Conservation (phyloP, 2,797 vertebrate genomes). For the Phataginus tricuspis region DNA sequence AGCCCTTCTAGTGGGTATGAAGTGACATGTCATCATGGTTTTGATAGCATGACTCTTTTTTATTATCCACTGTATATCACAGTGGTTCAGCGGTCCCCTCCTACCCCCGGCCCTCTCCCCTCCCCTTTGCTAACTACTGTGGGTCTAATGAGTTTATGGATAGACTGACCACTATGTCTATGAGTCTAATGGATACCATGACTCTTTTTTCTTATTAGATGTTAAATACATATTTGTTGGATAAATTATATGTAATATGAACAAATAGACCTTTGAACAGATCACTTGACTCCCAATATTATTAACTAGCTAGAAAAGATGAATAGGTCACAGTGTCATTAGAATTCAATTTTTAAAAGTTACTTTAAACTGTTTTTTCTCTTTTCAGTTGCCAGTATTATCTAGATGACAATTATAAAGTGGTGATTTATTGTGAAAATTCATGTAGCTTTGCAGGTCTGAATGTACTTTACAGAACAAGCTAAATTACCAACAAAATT, state of each 20-base stretch:
- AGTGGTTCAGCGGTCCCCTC: too few species aligned
- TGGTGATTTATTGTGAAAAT: neutral
- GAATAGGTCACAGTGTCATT: neutral
- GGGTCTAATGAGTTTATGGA: too few species aligned
- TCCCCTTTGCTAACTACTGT: too few species aligned
- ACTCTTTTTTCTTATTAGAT: neutral
- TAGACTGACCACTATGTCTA: too few species aligned
- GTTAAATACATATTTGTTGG: constrained; percentile 40
- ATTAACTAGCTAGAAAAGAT: constrained; percentile 48
- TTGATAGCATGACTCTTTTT: neutral
- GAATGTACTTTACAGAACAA: constrained; percentile 18
- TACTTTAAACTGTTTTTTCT: constrained; percentile 12
- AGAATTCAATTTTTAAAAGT: neutral
- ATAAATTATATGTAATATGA: constrained; percentile 38
- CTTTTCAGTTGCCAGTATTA: constrained; percentile 12
- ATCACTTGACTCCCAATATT: constrained; percentile 23
- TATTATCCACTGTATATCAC: too few species aligned
- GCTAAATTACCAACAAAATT: constrained; percentile 41
- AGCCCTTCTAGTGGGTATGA: neutral
- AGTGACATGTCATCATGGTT: neutral
- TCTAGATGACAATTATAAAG: neutral
- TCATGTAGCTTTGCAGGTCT: constrained; percentile 17
- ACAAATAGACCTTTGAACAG: constrained; percentile 15
- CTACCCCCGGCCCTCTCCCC: too few species aligned
- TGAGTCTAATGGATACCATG: neutral